phyloP scores from a whole-genome alignment of 2,113 vertebrate genomes.

The Prochilodus magdalenae region DNA sequence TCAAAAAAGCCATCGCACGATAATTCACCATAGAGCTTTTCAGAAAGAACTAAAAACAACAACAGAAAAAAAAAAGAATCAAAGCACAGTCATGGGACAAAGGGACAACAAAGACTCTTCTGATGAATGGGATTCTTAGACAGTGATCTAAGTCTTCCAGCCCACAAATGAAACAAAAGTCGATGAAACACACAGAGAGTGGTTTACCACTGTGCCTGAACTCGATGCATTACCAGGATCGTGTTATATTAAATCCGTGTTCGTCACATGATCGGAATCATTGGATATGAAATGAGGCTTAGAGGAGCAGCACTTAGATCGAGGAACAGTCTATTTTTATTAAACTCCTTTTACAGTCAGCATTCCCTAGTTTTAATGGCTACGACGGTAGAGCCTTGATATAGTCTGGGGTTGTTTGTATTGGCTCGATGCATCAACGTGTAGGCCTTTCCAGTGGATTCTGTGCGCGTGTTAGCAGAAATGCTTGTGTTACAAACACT shows the following conservation, averaged over 20 bases:
- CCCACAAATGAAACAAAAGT: conserved; percentile 59
- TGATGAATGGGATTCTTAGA: conserved; percentile 45
- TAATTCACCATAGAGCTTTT: conserved; percentile 32
- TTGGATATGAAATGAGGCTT: conserved; percentile 13
- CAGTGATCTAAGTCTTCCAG: conserved; percentile 58
- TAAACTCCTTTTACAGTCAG: not conserved
- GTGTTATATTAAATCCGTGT: conserved; percentile 27
- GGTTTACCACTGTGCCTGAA: conserved; percentile 70
- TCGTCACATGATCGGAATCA: conserved; percentile 22
- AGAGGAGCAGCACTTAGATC: conserved; percentile 24
- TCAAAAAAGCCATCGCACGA: conserved; percentile 35
- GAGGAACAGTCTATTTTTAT: conserved; percentile 42
- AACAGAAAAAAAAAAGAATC: not conserved
- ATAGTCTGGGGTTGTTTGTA: conserved; percentile 14
- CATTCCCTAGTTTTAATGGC: not conserved
- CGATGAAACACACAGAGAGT: conserved; percentile 54
- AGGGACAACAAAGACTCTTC: conserved; percentile 57
- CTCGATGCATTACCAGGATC: conserved; percentile 56
- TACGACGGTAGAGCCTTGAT: not conserved
- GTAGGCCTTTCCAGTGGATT: not conserved
- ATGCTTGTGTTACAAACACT: conserved; percentile 8
- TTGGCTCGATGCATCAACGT: not conserved
- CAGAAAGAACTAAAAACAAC: conserved; percentile 28
- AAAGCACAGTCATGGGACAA: conserved; percentile 44
- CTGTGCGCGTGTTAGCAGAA: not conserved